Conservation (phyloP, 2,797 vertebrate species). For the Macroramphosus scolopax region DNA sequence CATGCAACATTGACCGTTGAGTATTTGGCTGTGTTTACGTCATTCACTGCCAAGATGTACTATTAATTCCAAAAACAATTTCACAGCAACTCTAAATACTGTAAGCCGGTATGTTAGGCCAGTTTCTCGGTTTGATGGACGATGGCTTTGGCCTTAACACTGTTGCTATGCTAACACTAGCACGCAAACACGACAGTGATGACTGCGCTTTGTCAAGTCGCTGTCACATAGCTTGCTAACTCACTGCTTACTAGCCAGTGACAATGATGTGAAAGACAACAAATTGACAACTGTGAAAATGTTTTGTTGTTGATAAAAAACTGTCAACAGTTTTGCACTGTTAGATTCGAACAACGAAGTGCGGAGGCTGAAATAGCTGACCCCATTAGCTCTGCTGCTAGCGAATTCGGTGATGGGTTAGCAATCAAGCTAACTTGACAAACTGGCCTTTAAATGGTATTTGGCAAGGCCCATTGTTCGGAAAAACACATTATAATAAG, state of each 20-base stretch:
- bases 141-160: slow-evolving; percentile 64
- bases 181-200: slow-evolving; percentile 56
- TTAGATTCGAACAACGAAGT: slow-evolving; percentile 13
- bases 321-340: background rate
- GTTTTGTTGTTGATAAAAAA: background rate
- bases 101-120: slow-evolving; percentile 29
- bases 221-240: slow-evolving; percentile 37
- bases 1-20: too few species aligned
- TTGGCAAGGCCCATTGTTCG: too few species aligned
- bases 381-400: slow-evolving; percentile 62
- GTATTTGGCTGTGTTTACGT: too few species aligned
- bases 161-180: slow-evolving; percentile 67
- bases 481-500: too few species aligned
- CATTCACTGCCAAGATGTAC: too few species aligned
- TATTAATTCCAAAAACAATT: accelerated
- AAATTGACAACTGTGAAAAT: background rate
- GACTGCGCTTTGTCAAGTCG: slow-evolving; percentile 69
- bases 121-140: slow-evolving; percentile 31
- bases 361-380: slow-evolving; percentile 61
- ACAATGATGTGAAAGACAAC: slow-evolving; percentile 18
- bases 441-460: too few species aligned
- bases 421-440: slow-evolving; percentile 58
- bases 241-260: background rate
- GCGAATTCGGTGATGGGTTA: slow-evolving; percentile 37
- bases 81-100: background rate